Base-by-base conservation (phyloP, 2,888 invertebrate species). In the Cenopis cana region DNA sequence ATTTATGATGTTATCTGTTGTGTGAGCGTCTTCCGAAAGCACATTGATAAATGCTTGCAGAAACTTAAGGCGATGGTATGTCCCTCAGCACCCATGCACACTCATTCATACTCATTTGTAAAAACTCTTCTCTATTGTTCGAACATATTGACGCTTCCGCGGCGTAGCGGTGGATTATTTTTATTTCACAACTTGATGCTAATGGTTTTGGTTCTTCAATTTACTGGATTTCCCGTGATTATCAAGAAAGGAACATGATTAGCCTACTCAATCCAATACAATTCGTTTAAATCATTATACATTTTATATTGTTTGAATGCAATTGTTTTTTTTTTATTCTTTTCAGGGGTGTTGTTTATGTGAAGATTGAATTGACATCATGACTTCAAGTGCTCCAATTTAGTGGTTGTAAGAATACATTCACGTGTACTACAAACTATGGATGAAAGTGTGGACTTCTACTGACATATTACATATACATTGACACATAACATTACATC, bases 1-100 rank as follows among this genome's bases (percentile, higher is more conserved):
- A 95, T 95, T 95, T 95, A 95, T 92, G 93, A 94, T 94, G 93
- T 94, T 94, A 94, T 94, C 94, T 93, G 88, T 89, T 83, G 88
- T 92, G 88, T 91, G 90, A 93, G 93, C 93, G 91, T 93, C 91
- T 87, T 89, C 83, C 81, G 87, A 89, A 89, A 90, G 85, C 88
- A 87, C 89, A 91, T 91, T 89, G 86, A 89, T 89, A 86, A 85
- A 89, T 89, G 86, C 81, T 83, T 82, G 82, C 84, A 84, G 82
- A 85, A 88, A 88, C 87, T 81, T 82, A 85, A 87, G 87, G 90
- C 89, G 81, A 93, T 93, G 93, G 93, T 93, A 92, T 84, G 92
- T 89, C 84, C 82, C 79, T 82, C 78, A 78, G 74, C 72, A 74
- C 72, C 75, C 79, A 81, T 81, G 76, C 76, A 75, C 75, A 74